Conservation (phyloP, 2,888 invertebrate genomes). For the Trichogramma evanescens region DNA sequence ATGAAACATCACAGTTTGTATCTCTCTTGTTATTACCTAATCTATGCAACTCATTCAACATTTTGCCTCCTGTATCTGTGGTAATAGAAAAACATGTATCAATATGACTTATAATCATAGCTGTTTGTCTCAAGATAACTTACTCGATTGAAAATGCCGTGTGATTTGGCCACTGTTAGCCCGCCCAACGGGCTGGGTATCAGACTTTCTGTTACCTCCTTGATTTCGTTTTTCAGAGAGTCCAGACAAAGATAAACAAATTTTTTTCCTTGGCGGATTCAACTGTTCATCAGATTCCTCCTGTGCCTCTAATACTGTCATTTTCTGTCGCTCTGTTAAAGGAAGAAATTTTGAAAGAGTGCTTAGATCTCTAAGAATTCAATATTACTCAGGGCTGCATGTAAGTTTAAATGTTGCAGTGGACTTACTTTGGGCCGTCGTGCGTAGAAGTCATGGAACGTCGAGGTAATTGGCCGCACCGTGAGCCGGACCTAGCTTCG, state of each 20-base stretch:
- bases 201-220: conserved; percentile 18
- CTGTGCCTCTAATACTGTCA: conserved; percentile 51
- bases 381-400: too few species aligned
- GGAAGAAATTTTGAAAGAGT: background rate
- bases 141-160: conserved; percentile 19
- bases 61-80: conserved; percentile 39
- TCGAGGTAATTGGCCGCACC: background rate
- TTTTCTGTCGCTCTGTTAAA: conserved; percentile 47
- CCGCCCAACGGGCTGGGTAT: conserved; percentile 17
- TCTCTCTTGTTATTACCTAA: conserved; percentile 41
- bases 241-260: conserved; percentile 44
- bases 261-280: conserved; percentile 48
- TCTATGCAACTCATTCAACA: conserved; percentile 49
- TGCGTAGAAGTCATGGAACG: conserved; percentile 22
- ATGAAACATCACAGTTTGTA: conserved; percentile 34
- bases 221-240: conserved; percentile 21
- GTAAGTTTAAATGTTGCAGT: too few species aligned
- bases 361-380: too few species aligned
- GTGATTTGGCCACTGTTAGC: conserved; percentile 18
- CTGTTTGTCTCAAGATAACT: background rate
- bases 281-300: conserved; percentile 48
- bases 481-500: too few species aligned
- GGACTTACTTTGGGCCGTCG: conserved; percentile 19
- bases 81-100: conserved; percentile 3
- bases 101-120: background rate